phyloP scores from a whole-genome alignment of 2,888 invertebrate species.

The Tiliacea citrago region DNA sequence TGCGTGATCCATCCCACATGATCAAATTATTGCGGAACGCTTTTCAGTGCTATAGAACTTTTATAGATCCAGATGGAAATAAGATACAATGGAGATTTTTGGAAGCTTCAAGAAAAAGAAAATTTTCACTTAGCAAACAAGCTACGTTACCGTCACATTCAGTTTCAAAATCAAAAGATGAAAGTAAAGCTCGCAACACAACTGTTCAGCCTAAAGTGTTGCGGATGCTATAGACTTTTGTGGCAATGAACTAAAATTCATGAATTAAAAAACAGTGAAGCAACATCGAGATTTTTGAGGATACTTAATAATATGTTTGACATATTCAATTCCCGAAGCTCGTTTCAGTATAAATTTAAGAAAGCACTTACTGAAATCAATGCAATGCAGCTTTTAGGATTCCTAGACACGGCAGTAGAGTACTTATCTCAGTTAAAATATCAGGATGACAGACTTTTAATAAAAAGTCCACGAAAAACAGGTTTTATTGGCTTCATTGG shows the following conservation, averaged over 20 bases:
- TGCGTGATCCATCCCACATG: constrained; percentile 42
- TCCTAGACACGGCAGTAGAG: constrained; percentile 9
- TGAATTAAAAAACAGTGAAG: constrained; percentile 24
- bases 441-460: constrained; percentile 2
- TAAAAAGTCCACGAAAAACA: background rate
- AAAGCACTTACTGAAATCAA: constrained; percentile 30
- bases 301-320: constrained; percentile 45
- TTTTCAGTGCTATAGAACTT: constrained; percentile 27
- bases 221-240: constrained; percentile 22
- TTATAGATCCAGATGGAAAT: constrained; percentile 25
- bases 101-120: constrained; percentile 14
- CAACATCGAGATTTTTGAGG: constrained; percentile 21
- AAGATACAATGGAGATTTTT: constrained; percentile 14
- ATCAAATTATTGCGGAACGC: constrained; percentile 46
- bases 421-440: constrained; percentile 10
- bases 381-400: background rate
- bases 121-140: constrained; percentile 9
- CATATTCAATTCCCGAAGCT: constrained; percentile 43
- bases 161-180: constrained; percentile 28
- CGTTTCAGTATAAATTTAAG: constrained; percentile 39
- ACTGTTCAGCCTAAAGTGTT: constrained; percentile 33
- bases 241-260: constrained; percentile 25
- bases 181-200: constrained; percentile 36
- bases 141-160: constrained; percentile 1
- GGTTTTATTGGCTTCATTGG: constrained; percentile 7